Evolutionary conservation across 2,888 invertebrate genomes (phyloP).

Genomic region (Cantharis rufa): DNA sequence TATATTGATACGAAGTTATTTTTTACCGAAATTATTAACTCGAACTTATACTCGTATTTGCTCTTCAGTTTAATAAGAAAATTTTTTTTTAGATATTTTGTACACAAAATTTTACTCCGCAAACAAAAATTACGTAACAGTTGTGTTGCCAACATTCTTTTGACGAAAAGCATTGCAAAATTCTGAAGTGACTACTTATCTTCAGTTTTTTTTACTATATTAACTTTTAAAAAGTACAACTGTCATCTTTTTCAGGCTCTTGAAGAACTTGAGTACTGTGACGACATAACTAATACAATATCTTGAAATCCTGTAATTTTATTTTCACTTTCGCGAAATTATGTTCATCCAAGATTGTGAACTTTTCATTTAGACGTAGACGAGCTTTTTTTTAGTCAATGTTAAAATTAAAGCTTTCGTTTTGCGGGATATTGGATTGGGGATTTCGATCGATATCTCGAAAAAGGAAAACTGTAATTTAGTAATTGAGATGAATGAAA

Average conservation of each 20-base stretch:
- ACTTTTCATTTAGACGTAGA: background rate
- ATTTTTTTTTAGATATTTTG: background rate
- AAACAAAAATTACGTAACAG: background rate
- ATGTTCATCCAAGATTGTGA: background rate
- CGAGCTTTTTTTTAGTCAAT: background rate
- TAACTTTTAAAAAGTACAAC: background rate
- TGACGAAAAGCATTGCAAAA: background rate
- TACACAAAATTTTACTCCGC: background rate
- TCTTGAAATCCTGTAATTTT: background rate
- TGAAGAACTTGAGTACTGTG: background rate
- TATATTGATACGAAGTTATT: background rate
- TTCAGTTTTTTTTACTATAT: background rate
- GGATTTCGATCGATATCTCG: too few species aligned
- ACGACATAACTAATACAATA: background rate
- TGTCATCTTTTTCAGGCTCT: background rate
- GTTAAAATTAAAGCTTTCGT: too few species aligned
- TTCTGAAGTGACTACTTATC: background rate
- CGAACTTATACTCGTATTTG: background rate
- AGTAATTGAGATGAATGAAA: too few species aligned
- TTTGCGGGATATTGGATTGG: too few species aligned
- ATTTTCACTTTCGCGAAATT: background rate
- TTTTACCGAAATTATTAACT: background rate
- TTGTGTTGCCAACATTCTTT: background rate
- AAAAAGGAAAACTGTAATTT: too few species aligned
- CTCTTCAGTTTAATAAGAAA: background rate